phyloP scores from a whole-genome alignment of 2,113 vertebrate species.

The Xenopus borealis region DNA sequence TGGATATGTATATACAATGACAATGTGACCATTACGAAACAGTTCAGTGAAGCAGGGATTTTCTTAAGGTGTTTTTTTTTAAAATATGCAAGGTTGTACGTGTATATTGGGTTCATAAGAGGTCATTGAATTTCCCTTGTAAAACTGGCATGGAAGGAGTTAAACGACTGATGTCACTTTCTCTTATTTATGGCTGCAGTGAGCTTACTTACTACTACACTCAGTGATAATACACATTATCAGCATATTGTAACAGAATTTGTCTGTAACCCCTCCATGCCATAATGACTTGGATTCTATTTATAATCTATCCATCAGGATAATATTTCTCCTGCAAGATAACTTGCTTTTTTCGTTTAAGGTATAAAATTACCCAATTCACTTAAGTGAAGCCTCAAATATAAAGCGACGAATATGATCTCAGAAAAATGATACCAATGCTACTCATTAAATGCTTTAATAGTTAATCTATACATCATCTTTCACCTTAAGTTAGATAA shows the following conservation, averaged over 20 bases:
- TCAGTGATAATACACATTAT: background rate
- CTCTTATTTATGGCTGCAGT: background rate
- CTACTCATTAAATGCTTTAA: conserved; percentile 10
- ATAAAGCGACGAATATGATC: background rate
- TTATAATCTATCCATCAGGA: too few species aligned
- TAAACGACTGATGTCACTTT: background rate
- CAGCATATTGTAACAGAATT: background rate
- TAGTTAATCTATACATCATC: conserved; percentile 5
- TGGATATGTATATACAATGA: background rate
- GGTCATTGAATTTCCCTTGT: too few species aligned
- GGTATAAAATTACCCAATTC: background rate
- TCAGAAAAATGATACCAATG: background rate
- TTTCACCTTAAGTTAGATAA: too few species aligned
- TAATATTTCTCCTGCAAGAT: too few species aligned
- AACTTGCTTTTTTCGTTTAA: too few species aligned
- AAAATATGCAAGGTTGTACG: too few species aligned
- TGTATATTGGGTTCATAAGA: too few species aligned
- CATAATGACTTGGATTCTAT: too few species aligned
- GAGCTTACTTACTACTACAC: background rate
- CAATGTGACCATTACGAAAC: too few species aligned
- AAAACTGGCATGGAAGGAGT: background rate
- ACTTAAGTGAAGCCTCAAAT: background rate
- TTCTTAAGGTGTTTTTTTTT: too few species aligned
- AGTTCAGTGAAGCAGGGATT: too few species aligned
- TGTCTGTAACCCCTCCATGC: too few species aligned